These are phyloP conservation scores for Allolobophora icterica DNA, from an alignment of 2,888 invertebrate genomes.

Conservation along the genomic window DNA sequence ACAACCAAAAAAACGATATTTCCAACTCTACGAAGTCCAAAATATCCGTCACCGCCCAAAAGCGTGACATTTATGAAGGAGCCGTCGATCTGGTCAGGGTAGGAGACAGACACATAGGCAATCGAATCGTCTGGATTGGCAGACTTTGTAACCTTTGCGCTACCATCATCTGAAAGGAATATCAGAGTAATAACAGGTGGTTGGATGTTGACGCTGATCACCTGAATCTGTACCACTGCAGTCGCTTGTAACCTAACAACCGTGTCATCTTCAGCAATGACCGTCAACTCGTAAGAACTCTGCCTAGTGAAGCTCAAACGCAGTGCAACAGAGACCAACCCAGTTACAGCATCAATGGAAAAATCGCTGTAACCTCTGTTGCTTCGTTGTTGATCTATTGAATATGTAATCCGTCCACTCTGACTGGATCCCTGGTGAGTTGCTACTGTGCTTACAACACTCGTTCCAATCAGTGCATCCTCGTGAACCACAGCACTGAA, in stretches of 20 bases:
- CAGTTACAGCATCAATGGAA: conserved; percentile 25
- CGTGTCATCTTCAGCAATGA: not conserved
- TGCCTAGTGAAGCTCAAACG: not conserved
- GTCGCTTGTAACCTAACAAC: conserved; percentile 8
- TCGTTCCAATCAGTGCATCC: not conserved
- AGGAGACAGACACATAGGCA: conserved; percentile 27
- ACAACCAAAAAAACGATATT: conserved; percentile 33
- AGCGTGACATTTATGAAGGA: conserved; percentile 25
- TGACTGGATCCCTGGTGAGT: not conserved
- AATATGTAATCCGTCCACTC: not conserved
- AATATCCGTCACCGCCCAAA: conserved; percentile 31
- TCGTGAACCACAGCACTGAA: conserved; percentile 12
- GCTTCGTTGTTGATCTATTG: not conserved
- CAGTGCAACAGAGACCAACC: not conserved
- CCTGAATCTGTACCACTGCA: not conserved
- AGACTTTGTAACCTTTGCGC: conserved; percentile 25
- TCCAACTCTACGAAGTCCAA: conserved; percentile 28
- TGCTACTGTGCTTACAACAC: not conserved
- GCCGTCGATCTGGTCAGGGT: not conserved
- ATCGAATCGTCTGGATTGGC: conserved; percentile 29
- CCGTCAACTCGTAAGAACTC: not conserved
- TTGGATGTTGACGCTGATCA: not conserved
- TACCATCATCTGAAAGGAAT: conserved; percentile 31
- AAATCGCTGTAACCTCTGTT: conserved; percentile 22
- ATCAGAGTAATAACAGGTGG: conserved; percentile 21